phyloP scores from a whole-genome alignment of 2,888 invertebrate species.

The Bugulina stolonifera region DNA sequence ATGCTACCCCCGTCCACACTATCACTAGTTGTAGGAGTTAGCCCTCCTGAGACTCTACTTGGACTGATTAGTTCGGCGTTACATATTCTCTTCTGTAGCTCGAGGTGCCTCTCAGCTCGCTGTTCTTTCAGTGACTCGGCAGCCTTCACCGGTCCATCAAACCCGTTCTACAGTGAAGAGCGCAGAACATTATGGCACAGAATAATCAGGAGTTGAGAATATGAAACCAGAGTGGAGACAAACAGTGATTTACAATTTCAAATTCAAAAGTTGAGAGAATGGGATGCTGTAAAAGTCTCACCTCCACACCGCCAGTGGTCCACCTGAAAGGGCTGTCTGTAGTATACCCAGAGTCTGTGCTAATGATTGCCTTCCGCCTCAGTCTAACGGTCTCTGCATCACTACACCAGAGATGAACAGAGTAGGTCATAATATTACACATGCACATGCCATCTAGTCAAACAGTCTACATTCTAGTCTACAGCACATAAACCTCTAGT shows the following conservation, averaged over 20 bases:
- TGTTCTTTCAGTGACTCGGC: slow-evolving; percentile 39
- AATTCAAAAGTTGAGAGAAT: background rate
- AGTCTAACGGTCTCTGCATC: slow-evolving; percentile 8
- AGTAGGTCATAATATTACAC: no score
- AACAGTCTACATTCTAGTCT: no score
- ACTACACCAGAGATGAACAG: background rate
- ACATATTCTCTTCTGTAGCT: slow-evolving; percentile 25
- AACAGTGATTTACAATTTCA: background rate
- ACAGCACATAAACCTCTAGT: no score
- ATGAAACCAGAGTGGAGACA: background rate
- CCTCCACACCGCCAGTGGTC: background rate
- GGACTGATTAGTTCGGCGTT: slow-evolving; percentile 4
- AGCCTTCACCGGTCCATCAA: slow-evolving; percentile 34
- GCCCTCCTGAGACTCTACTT: background rate
- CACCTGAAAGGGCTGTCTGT: background rate
- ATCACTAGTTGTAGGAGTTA: background rate
- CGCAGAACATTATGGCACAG: no score
- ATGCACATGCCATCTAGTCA: no score
- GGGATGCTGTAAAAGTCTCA: background rate
- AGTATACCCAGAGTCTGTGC: slow-evolving; percentile 17
- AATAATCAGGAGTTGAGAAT: no score
- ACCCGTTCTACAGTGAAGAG: slow-evolving; percentile 21
- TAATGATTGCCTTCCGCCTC: background rate
- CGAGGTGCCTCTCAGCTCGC: slow-evolving; percentile 33
- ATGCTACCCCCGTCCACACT: background rate